Percentiles rank a stretch among this genome's conserved stretches.
Conservation (phyloP, 2,113 vertebrate species). For the Ptychochromis oligacanthus region DNA sequence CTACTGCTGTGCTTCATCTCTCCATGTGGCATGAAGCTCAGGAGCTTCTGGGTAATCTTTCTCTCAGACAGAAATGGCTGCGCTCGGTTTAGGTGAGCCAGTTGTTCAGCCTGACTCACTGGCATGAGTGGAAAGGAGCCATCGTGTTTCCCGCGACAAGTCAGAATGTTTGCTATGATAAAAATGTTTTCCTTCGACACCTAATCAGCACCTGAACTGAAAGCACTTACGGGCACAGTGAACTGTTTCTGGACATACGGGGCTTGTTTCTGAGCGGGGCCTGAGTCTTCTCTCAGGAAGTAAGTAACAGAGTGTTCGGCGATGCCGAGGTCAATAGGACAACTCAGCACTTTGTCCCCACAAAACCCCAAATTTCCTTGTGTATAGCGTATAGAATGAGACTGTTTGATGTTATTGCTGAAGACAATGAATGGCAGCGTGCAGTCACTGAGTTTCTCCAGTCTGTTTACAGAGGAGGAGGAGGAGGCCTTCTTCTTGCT, state of each 20-base stretch:
- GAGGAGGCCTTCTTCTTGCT: slow-evolving; percentile 2
- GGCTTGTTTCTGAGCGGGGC: slow-evolving; percentile 31
- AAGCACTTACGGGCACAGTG: neutral
- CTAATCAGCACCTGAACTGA: slow-evolving; percentile 10
- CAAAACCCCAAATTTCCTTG: slow-evolving; percentile 28
- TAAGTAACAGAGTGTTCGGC: slow-evolving; percentile 34
- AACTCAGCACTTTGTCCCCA: slow-evolving; percentile 69
- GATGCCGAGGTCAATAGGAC: slow-evolving; percentile 26
- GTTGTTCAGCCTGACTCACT: neutral
- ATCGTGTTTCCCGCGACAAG: neutral
- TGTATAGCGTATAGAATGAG: slow-evolving; percentile 44
- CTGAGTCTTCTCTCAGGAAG: slow-evolving; percentile 70
- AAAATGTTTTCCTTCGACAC: neutral
- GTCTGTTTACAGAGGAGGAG: slow-evolving; percentile 64
- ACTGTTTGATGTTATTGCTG: slow-evolving; percentile 59
- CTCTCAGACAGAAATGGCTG: neutral
- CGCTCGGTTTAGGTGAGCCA: neutral
- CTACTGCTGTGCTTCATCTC: neutral
- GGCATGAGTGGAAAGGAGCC: rapidly evolving
- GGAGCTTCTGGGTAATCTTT: neutral
- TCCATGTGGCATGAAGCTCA: neutral
- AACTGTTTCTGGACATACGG: neutral
- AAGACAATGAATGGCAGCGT: slow-evolving; percentile 72
- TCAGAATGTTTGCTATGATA: no score
- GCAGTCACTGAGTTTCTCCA: slow-evolving; percentile 34